Conservation (phyloP, 2,113 vertebrate species). For the Calidris pugnax region DNA sequence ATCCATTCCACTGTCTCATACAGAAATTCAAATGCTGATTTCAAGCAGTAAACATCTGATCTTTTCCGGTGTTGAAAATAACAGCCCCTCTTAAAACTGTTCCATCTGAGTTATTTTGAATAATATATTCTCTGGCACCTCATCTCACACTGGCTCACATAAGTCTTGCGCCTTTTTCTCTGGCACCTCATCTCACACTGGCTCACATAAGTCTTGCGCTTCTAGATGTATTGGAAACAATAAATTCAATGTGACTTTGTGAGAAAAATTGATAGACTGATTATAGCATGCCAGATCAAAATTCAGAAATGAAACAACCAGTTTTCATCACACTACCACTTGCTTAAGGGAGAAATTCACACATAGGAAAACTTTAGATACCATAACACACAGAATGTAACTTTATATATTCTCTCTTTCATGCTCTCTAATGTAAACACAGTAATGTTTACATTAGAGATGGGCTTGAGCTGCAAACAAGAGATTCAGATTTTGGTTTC, state of each 20-base stretch:
- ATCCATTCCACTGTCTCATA: background rate
- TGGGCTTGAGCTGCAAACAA: background rate
- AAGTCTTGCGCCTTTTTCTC: background rate
- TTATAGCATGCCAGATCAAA: constrained; percentile 9
- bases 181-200: background rate
- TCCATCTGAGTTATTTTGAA: background rate
- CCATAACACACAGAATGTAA: background rate
- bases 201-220: background rate
- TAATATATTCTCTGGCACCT: background rate
- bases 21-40: background rate
- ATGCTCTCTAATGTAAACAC: background rate
- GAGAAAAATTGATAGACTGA: constrained; percentile 16
- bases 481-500: background rate
- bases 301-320: background rate
- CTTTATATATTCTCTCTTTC: background rate
- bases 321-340: background rate
- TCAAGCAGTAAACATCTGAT: background rate
- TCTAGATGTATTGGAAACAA: constrained; percentile 13
- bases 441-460: background rate
- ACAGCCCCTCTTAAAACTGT: background rate
- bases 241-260: constrained; percentile 9
- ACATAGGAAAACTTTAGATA: background rate
- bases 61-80: background rate
- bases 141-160: background rate
- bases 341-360: constrained; percentile 14